phyloP scores from a whole-genome alignment of 2,888 invertebrate genomes.

The Gastrophysa polygoni region DNA sequence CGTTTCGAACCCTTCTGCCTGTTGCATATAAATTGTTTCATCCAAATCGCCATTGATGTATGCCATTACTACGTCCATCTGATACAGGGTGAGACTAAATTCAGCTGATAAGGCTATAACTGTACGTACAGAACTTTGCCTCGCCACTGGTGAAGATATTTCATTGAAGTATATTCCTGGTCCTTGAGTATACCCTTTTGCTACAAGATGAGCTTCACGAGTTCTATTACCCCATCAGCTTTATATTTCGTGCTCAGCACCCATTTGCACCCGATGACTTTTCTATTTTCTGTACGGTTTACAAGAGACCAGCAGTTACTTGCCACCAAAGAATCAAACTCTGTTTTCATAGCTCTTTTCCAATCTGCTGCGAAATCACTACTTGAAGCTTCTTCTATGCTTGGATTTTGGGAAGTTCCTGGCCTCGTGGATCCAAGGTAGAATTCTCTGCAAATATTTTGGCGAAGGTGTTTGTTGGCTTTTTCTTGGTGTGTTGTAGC shows the following conservation, averaged over 20 bases:
- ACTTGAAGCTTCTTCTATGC: slow-evolving; percentile 15
- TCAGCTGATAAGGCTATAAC: not conserved
- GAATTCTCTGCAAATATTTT: too few species aligned
- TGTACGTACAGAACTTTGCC: slow-evolving; percentile 7
- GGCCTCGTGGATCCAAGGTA: too few species aligned
- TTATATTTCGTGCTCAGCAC: slow-evolving; percentile 33
- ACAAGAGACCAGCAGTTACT: slow-evolving; percentile 34
- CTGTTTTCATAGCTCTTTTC: slow-evolving; percentile 28
- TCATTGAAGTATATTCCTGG: slow-evolving; percentile 11
- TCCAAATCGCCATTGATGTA: slow-evolving; percentile 38
- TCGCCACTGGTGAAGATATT: slow-evolving; percentile 2
- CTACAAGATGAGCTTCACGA: slow-evolving; percentile 28
- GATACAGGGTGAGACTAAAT: slow-evolving; percentile 2
- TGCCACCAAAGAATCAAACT: slow-evolving; percentile 21
- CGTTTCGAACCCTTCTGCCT: slow-evolving; percentile 5
- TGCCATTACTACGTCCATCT: slow-evolving; percentile 27
- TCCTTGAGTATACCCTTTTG: slow-evolving; percentile 36
- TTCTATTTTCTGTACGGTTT: not conserved
- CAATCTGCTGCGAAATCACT: slow-evolving; percentile 20
- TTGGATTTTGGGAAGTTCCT: too few species aligned
- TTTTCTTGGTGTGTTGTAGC: too few species aligned
- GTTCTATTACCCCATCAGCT: slow-evolving; percentile 17
- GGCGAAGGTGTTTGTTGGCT: too few species aligned
- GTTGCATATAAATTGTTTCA: slow-evolving; percentile 36
- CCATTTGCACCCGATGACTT: slow-evolving; percentile 31